Conservation (phyloP, 1,140 invertebrate species). For the Pemphigus obesinymphae region DNA sequence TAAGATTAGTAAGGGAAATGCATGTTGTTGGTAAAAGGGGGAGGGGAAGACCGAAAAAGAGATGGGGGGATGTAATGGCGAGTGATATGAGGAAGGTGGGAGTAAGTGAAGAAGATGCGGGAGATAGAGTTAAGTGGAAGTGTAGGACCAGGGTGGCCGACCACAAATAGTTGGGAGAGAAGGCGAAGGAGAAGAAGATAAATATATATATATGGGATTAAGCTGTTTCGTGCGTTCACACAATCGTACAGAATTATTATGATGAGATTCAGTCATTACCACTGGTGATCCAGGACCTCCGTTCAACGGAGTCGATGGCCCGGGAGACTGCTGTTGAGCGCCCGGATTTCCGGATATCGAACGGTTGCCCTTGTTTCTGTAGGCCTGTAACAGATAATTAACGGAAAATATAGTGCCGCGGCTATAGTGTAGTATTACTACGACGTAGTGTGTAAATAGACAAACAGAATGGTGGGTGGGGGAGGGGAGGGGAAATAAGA, state of each 20-base stretch:
- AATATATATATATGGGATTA: too few relatives aligned
- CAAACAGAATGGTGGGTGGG: neutral
- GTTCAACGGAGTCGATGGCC: constrained; percentile 24
- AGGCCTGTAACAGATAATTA: neutral
- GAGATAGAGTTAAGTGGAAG: too few relatives aligned
- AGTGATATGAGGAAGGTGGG: too few relatives aligned
- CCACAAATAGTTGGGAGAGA: too few relatives aligned
- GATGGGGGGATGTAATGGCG: too few relatives aligned
- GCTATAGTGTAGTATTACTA: neutral
- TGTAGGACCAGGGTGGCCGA: too few relatives aligned
- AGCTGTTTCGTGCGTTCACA: too few relatives aligned
- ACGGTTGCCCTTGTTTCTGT: constrained; percentile 30
- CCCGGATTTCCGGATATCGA: constrained; percentile 21
- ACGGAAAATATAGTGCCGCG: neutral
- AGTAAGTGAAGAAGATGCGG: too few relatives aligned
- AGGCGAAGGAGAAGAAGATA: too few relatives aligned
- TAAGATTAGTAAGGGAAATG: too few relatives aligned
- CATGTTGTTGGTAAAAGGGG: too few relatives aligned
- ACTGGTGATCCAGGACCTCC: constrained; percentile 26
- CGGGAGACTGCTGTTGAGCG: constrained; percentile 10
- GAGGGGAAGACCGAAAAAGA: too few relatives aligned
- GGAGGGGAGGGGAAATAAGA: neutral
- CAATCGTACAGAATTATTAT: neutral
- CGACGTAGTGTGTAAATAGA: neutral
- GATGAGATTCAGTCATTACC: constrained; percentile 8